Percentiles rank a stretch among this genome's conserved stretches.
Evolutionary conservation across 2,888 invertebrate species (phyloP).

Genomic region (Hetaerina titia): DNA sequence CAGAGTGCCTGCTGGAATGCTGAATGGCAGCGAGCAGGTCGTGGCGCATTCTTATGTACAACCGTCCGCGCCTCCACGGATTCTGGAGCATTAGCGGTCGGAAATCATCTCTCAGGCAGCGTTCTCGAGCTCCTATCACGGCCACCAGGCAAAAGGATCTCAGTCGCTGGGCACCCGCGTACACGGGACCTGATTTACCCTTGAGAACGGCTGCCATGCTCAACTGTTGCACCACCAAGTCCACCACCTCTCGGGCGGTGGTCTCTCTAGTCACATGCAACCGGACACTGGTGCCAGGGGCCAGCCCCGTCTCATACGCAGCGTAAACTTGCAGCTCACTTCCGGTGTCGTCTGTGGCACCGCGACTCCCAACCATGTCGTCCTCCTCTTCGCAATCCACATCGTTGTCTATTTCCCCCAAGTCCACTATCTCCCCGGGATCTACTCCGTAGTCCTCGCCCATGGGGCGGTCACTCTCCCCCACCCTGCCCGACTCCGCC

Average conservation of each 20-base stretch:
- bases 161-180: conserved; percentile 87
- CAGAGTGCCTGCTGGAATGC: conserved; percentile 90
- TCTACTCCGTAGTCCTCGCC: conserved; percentile 37
- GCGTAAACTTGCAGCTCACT: conserved; percentile 89
- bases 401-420: conserved; percentile 40
- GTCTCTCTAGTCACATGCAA: conserved; percentile 95
- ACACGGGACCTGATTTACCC: conserved; percentile 91
- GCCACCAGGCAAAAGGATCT: conserved; percentile 96
- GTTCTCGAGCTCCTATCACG: conserved; percentile 95
- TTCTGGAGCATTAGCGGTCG: conserved; percentile 95
- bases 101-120: conserved; percentile 96
- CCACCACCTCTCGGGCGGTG: conserved; percentile 96
- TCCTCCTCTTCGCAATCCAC: conserved; percentile 45
- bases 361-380: conserved; percentile 29
- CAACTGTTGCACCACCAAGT: conserved; percentile 96
- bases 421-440: conserved; percentile 37
- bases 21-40: conserved; percentile 93
- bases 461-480: neutral
- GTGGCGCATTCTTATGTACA: conserved; percentile 95
- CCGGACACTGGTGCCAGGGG: conserved; percentile 94
- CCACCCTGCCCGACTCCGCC: neutral
- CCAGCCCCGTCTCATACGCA: conserved; percentile 96
- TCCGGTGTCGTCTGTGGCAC: conserved; percentile 15
- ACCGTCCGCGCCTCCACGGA: conserved; percentile 96
- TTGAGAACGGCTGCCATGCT: conserved; percentile 95